Evolutionary conservation across 2,888 invertebrate genomes (phyloP), one percentile per base, ranked within the genome.

Genomic region (Metellina segmentata): DNA sequence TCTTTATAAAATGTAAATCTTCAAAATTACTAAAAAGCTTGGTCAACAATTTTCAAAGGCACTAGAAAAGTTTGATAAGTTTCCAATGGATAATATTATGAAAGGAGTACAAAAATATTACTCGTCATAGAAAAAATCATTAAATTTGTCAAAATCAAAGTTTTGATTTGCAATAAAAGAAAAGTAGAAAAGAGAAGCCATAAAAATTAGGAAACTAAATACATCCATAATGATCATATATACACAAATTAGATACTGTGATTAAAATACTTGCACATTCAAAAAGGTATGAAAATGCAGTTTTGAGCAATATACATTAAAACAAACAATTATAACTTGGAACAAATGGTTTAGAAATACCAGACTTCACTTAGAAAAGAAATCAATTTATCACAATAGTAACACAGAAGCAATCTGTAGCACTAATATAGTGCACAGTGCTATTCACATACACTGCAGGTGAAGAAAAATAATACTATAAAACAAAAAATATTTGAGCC

Each of bases 401-500:
- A 85, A 89, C 82, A 79, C 53, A 71, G 70, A 34, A 89, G 85
- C 89, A 89, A 88, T 70, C 92, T 89, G 92, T 70, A 83, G 81
- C 89, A 92, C 92, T 92, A 92, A 92, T 92, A 89, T 92, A 92
- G 89, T 81, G 86, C 70, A 85, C 92, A 89, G 89, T 79, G 72
- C 81, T 81, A 53, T 81, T 61, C 34, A 61, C 34, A 81, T n/a
- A 48, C 61, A 75, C 34, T 81, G 34, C 52, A 53, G 53, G 13
- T 16, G 81, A 61, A 34, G 19, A 34, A 79, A 81, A 81, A 81
- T 69, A 81, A 88, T 79, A 81, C 53, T 81, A 88, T 81, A 53
- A 88, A 51, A 69, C 77, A 51, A 69, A 69, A 85, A 34, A 48
- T 20, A 52, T 61, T 61, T 61, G 61, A 61, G 61, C 61, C 16